Conservation (phyloP, 1,140 invertebrate genomes). For the Meteorus sp. region DNA sequence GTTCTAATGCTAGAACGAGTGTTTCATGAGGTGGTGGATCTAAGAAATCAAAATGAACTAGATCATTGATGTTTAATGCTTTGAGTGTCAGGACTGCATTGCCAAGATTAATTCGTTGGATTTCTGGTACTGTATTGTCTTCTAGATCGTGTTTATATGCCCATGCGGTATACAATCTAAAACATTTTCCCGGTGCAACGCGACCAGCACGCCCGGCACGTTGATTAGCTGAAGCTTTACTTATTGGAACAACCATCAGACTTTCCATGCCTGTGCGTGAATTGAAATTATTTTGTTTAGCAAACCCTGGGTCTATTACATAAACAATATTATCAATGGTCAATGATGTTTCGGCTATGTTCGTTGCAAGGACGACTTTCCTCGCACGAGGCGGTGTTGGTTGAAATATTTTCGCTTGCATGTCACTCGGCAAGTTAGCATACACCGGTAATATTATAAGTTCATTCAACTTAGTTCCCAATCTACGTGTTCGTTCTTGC, state of each 20-base stretch:
- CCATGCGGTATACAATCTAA: conserved; percentile 95
- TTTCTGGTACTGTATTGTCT: conserved; percentile 97
- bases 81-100: conserved; percentile 97
- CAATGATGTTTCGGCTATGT: conserved; percentile 98
- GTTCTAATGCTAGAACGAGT: conserved; percentile 92
- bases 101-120: conserved; percentile 94
- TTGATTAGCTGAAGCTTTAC: conserved; percentile 96
- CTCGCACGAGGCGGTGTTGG: conserved; percentile 92
- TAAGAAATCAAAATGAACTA: conserved; percentile 98
- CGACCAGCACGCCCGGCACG: conserved; percentile 89
- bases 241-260: conserved; percentile 96
- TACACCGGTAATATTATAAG: conserved; percentile 95
- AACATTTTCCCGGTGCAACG: conserved; percentile 96
- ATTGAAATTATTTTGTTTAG: conserved; percentile 99
- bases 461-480: conserved; percentile 93
- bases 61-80: conserved; percentile 95
- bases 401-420: conserved; percentile 98
- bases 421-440: conserved; percentile 96
- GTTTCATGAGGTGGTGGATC: conserved; percentile 98
- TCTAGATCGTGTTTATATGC: conserved; percentile 97
- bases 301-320: conserved; percentile 99
- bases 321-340: conserved; percentile 99
- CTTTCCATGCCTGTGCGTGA: conserved; percentile 98
- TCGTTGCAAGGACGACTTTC: conserved; percentile 97
- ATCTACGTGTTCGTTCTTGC: conserved; percentile 82